Percentiles rank a stretch among this genome's conserved stretches.
phyloP scores from a whole-genome alignment of 2,797 vertebrate species.

The Phyllotis vaccarum region DNA sequence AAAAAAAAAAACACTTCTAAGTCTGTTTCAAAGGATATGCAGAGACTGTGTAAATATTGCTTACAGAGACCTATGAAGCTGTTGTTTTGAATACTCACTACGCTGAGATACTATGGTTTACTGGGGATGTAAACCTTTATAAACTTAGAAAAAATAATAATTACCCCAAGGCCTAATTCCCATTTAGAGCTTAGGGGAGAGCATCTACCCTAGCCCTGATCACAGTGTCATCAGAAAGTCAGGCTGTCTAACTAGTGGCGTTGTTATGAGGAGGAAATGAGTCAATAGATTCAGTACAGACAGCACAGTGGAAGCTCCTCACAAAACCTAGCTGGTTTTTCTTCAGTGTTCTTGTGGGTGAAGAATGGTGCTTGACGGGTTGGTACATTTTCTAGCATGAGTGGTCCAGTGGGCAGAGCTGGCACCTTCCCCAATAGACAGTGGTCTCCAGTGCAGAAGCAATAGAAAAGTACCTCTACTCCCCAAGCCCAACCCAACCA shows the following conservation, averaged over 20 bases:
- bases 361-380: not conserved
- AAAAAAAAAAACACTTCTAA: not conserved
- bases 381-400: not conserved
- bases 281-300: not conserved
- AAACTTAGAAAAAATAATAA: conserved; percentile 19
- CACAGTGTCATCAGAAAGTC: not conserved
- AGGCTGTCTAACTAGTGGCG: not conserved
- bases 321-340: not conserved
- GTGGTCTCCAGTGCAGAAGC: not conserved
- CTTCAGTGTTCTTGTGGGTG: not conserved
- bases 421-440: not conserved
- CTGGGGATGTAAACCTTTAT: not conserved
- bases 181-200: conserved; percentile 15
- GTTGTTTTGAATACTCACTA: conserved; percentile 53
- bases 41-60: not conserved
- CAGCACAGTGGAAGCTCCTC: not conserved
- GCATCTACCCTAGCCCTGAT: not conserved
- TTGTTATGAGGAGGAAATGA: conserved; percentile 5
- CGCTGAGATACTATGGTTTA: conserved; percentile 17
- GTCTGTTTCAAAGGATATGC: conserved; percentile 35
- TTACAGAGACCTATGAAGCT: not conserved
- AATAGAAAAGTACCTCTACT: not conserved
- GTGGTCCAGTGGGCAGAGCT: not conserved
- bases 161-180: not conserved
- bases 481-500: not conserved